These are phyloP conservation scores for Ichneumon xanthorius DNA, from an alignment of 2,888 invertebrate genomes.

Conservation along the genomic window DNA sequence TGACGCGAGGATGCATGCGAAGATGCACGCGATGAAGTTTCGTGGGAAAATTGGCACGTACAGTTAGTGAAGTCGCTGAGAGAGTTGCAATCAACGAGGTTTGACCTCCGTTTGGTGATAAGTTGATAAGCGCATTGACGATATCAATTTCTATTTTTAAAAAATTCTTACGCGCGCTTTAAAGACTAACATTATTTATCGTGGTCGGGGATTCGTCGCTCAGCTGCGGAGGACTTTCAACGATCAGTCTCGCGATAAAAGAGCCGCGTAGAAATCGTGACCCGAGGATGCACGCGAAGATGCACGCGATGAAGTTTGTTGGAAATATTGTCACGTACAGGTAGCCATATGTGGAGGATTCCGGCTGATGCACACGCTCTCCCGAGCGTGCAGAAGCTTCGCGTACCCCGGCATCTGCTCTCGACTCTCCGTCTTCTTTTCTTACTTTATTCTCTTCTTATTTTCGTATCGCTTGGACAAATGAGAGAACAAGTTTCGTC, in stretches of 20 bases:
- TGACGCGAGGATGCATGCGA: constrained; percentile 20
- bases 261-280: constrained; percentile 41
- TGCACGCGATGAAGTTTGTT: constrained; percentile 43
- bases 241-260: constrained; percentile 30
- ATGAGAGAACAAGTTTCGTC: constrained; percentile 8
- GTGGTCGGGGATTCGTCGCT: constrained; percentile 7
- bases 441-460: constrained; percentile 11
- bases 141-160: neutral
- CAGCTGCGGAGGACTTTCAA: constrained; percentile 40
- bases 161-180: neutral
- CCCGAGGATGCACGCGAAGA: constrained; percentile 43
- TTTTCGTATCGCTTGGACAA: constrained; percentile 14
- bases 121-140: neutral
- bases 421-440: neutral
- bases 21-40: constrained; percentile 33
- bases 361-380: constrained; percentile 26
- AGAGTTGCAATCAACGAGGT: constrained; percentile 15
- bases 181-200: constrained; percentile 37
- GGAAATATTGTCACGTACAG: constrained; percentile 45
- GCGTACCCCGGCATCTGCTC: neutral
- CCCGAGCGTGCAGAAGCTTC: neutral
- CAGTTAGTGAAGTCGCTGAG: neutral
- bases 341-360: constrained; percentile 25
- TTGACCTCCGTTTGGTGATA: constrained; percentile 3
- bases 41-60: constrained; percentile 43